These are phyloP conservation scores for Hormaphis cornu DNA, from an alignment of 1,140 invertebrate genomes.

Conservation along the genomic window DNA sequence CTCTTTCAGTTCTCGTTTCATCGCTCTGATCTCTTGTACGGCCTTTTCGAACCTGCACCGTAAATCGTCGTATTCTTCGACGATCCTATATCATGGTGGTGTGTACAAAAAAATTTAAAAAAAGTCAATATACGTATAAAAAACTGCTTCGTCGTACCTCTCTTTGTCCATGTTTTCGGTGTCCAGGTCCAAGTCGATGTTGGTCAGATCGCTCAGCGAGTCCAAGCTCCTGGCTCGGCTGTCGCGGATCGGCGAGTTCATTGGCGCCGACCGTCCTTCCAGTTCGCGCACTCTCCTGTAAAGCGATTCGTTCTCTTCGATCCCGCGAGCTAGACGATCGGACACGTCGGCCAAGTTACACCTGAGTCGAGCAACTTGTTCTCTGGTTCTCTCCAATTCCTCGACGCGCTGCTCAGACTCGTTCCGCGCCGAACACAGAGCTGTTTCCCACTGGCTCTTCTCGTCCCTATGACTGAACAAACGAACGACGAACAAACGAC, in stretches of 20 bases:
- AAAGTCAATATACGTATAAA: not conserved
- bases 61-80: slow-evolving; percentile 69
- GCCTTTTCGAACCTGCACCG: slow-evolving; percentile 68
- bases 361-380: slow-evolving; percentile 47
- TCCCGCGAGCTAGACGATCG: slow-evolving; percentile 51
- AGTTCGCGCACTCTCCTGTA: slow-evolving; percentile 59
- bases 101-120: slow-evolving; percentile 27
- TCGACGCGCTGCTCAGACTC: slow-evolving; percentile 1
- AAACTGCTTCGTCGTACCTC: slow-evolving; percentile 43
- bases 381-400: slow-evolving; percentile 41
- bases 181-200: slow-evolving; percentile 65
- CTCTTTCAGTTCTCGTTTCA: slow-evolving; percentile 71
- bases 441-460: slow-evolving; percentile 54
- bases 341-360: slow-evolving; percentile 50
- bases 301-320: slow-evolving; percentile 67
- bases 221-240: slow-evolving; percentile 56
- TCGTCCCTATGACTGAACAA: slow-evolving; percentile 43
- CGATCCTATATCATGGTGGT: no score
- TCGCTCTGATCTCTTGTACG: slow-evolving; percentile 66
- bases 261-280: slow-evolving; percentile 47
- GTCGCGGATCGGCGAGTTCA: slow-evolving; percentile 40
- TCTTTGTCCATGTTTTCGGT: slow-evolving; percentile 64
- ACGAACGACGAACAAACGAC: not conserved
- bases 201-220: slow-evolving; percentile 69
- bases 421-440: slow-evolving; percentile 25